A percentile compares a stretch with the other conserved stretches of the same genome.
These are phyloP conservation scores for Dasyprocta punctata DNA, from an alignment of 2,113 vertebrate species.

Conservation along the genomic window DNA sequence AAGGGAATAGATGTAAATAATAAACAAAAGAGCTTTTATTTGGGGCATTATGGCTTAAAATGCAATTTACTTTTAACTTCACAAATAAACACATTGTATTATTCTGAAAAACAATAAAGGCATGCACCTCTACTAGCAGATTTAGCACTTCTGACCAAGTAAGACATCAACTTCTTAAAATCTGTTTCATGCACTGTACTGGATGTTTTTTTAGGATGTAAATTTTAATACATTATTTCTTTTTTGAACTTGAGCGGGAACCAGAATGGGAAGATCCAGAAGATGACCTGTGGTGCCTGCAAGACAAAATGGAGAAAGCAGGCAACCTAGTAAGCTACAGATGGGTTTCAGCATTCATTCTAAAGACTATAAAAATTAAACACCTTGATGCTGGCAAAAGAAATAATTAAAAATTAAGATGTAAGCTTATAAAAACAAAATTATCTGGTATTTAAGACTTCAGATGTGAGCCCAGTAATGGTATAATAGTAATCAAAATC, in stretches of 20 bases:
- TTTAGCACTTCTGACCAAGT: conserved; percentile 88
- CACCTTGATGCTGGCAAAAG: conserved; percentile 63
- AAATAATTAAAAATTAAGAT: conserved; percentile 50
- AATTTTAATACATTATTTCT: conserved; percentile 93
- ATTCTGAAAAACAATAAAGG: conserved; percentile 88
- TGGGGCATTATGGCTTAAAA: conserved; percentile 90
- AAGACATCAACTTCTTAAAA: conserved; percentile 88
- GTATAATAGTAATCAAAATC: conserved; percentile 35
- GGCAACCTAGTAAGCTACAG: conserved; percentile 79
- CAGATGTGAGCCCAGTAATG: neutral
- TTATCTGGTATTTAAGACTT: neutral
- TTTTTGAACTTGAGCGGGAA: conserved; percentile 97
- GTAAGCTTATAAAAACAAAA: conserved; percentile 42
- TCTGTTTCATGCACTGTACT: conserved; percentile 89
- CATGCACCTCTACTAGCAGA: conserved; percentile 89
- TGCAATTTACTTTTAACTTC: conserved; percentile 84
- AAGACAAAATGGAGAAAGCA: conserved; percentile 89
- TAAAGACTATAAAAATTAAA: conserved; percentile 74
- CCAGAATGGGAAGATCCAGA: conserved; percentile 98
- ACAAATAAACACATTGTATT: conserved; percentile 86
- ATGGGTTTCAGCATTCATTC: conserved; percentile 28
- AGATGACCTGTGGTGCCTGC: conserved; percentile 93
- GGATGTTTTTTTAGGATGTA: conserved; percentile 76
- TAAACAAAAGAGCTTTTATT: conserved; percentile 55
- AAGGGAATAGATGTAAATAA: conserved; percentile 47